phyloP scores from a whole-genome alignment of 2,888 invertebrate genomes.

The Macroteleia sp. region DNA sequence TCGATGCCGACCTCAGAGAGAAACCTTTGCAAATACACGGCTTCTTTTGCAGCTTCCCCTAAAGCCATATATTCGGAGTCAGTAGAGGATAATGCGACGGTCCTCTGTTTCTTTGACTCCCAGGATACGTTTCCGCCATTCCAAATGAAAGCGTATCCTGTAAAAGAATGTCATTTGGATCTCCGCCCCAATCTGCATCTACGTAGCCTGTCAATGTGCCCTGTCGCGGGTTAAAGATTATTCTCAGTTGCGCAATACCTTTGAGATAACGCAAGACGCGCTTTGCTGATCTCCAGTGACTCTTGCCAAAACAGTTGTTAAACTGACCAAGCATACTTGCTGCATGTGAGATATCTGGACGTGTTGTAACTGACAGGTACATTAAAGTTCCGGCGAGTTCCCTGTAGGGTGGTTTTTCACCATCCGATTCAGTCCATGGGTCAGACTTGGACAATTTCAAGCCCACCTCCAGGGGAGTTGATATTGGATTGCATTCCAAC shows the following conservation, averaged over 20 bases:
- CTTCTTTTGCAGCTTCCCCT: background rate
- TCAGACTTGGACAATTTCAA: background rate
- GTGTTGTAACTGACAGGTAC: slow-evolving; percentile 20
- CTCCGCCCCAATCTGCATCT: background rate
- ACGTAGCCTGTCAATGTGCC: background rate
- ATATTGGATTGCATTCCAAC: slow-evolving; percentile 8
- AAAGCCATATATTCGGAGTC: background rate
- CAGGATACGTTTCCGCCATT: background rate
- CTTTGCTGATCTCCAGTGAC: slow-evolving; percentile 34
- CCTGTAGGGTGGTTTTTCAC: slow-evolving; percentile 13
- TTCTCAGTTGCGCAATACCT: background rate
- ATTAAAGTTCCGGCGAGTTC: slow-evolving; percentile 16
- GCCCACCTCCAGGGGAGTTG: background rate
- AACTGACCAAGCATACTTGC: slow-evolving; percentile 8
- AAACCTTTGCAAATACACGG: background rate
- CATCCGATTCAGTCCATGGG: background rate
- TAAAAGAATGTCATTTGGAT: background rate
- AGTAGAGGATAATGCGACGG: background rate
- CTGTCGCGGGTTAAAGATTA: background rate
- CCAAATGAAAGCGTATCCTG: background rate
- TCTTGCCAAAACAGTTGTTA: slow-evolving; percentile 3
- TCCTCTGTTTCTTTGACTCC: background rate
- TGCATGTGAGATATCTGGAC: slow-evolving; percentile 22
- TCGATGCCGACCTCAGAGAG: background rate
- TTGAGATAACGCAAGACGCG: slow-evolving; percentile 22